Evolutionary conservation across 2,888 invertebrate species (phyloP), one percentile per base, ranked within the genome.

Genomic region (Plagodis dolabraria): DNA sequence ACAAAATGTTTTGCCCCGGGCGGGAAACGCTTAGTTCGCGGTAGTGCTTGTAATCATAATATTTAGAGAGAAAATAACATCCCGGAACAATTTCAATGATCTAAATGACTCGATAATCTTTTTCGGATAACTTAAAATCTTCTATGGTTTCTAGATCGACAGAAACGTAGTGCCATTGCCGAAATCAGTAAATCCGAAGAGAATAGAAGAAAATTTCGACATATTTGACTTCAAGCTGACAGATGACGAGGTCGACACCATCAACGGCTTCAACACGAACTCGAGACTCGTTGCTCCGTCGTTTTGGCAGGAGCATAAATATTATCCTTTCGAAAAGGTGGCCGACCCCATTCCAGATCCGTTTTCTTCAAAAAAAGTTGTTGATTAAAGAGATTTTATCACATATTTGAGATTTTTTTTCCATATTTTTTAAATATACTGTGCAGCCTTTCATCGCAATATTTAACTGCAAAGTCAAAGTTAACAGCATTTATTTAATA

Each of bases 301-400:
- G 0, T 92, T 92, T 63, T 92, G 92, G 92, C 92, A 92, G 71
- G 65, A 74, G 1, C 89, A 90, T 35, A 80, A 76, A 2, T 70
- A 87, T 67, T 92, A 92, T 44, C 92, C 92, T 0, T 92, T 92
- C 50, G 87, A 91, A 33, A 85, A 85, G 57, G 54, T 87, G 0
- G 78, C 76, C 0, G 74, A 80, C 10, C 84, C 88, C 0, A 63
- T 85, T 2, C 46, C 69, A 0, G 70, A 87, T 64, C 88, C 89
- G 0, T 90, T 89, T 42, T 9, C 36, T 7, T 36, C 8, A 36
- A 36, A 8, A 36, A 36, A 0, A 36, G 7, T 36, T 8, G 36
- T 36, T 36, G 5, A 36, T 4, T 22, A 22, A 22, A 22, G 2
- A 22, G 22, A 22, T 22, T 22, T 38, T 38, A 22, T 22, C 22